Base-by-base conservation (phyloP, 2,888 invertebrate genomes). In the Epinotia demarniana region DNA sequence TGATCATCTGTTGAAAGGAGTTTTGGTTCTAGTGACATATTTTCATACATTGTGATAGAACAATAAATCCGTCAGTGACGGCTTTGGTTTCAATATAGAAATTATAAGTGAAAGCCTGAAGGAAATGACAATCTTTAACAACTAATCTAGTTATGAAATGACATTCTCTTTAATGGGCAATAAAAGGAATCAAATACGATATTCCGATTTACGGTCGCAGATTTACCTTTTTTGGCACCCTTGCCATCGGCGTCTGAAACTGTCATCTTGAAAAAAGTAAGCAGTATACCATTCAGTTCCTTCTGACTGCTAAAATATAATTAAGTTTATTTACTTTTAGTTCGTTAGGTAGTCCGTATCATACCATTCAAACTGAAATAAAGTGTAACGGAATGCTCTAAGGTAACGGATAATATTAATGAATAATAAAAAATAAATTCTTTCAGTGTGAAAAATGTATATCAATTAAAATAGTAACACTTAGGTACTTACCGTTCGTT, bases 11-110 rank as follows among this genome's bases (percentile, higher is more conserved):
- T 68, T 27, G 33, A 60, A 64, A 64, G 55, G 43, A 68, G 9
- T 13, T 43, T 62, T 39, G 33, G 57, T 55, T 68, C 18, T 43
- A 68, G 61, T 68, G 53, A 72, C 55, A 73, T n/a, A 23, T 55
- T 61, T 61, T 73, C 18, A 53, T 27, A 43, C 49, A 57, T 43
- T 43, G 33, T 69, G 73, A 39, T 58, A 19, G n/a, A 43, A 43
- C n/a, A 68, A 68, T 66, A 19, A 49, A 46, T 60, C 39, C 19
- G 16, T n/a, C 55, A 61, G 23, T 73, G 43, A 49, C 1, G 46
- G 12, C 46, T 46, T 46, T 46, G 12, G 12, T 46, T 13, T 46
- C 8, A 39, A 39, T 9, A 39, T 39, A 39, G 9, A 39, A 39
- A 39, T 39, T 9, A 8, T 39, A 8, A 49, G 5, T 16, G 49